A percentile compares a stretch with the other conserved stretches of the same genome.
These are phyloP conservation scores for Cherax destructor DNA, from an alignment of 1,140 invertebrate species.

Conservation along the genomic window DNA sequence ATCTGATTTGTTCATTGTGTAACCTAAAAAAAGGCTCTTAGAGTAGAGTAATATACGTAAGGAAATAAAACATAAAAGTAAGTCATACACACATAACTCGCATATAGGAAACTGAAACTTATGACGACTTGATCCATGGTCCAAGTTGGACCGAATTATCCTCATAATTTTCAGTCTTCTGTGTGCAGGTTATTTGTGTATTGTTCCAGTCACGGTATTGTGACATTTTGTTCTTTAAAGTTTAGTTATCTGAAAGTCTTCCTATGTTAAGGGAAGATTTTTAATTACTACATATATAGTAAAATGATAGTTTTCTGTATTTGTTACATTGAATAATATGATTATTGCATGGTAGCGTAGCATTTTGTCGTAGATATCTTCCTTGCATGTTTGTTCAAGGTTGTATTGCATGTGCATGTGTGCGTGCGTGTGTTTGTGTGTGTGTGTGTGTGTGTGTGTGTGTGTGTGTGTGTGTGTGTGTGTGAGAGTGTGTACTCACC, in stretches of 20 bases:
- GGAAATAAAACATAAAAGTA: not conserved
- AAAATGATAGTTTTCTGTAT: constrained; percentile 10
- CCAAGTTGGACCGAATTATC: too few relatives aligned
- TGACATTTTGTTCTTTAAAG: not conserved
- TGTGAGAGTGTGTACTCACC: too few relatives aligned
- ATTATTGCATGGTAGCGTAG: constrained; percentile 22
- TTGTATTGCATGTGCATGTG: constrained; percentile 18
- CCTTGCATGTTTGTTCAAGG: constrained; percentile 39
- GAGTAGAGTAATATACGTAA: not conserved
- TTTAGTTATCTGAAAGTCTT: not conserved
- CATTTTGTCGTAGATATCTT: constrained; percentile 37
- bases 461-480: too few relatives aligned
- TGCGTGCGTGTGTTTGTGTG: too few relatives aligned
- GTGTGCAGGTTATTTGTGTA: too few relatives aligned
- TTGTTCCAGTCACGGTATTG: too few relatives aligned
- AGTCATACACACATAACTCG: too few relatives aligned
- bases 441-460: too few relatives aligned
- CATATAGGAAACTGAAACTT: too few relatives aligned
- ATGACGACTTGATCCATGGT: too few relatives aligned
- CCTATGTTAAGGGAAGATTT: not conserved
- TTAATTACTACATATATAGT: not conserved
- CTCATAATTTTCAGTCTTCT: too few relatives aligned
- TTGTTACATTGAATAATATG: constrained; percentile 22
- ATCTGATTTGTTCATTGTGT: constrained; percentile 3
- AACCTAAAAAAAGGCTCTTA: not conserved